A percentile compares a stretch with the other conserved stretches of the same genome.
These are phyloP conservation scores for Pissodes strobi DNA, from an alignment of 1,140 invertebrate species.

Conservation along the genomic window DNA sequence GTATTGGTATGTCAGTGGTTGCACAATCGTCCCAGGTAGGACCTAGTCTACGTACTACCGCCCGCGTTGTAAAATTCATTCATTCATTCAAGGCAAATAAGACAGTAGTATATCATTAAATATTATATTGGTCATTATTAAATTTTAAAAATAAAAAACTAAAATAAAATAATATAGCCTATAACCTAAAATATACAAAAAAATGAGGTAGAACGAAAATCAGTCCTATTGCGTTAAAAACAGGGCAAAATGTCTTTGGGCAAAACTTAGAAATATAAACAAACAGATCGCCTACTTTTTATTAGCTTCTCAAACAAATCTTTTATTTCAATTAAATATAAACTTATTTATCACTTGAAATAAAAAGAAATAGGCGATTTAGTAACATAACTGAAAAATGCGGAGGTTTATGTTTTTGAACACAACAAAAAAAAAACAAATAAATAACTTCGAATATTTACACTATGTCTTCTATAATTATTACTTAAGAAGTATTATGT, in stretches of 20 bases:
- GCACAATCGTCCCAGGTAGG: no score
- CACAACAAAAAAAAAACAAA: conserved; percentile 12
- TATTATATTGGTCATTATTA: no score
- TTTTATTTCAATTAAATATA: neutral
- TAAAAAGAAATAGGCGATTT: conserved; percentile 4
- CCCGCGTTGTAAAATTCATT: no score
- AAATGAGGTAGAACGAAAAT: conserved; percentile 55
- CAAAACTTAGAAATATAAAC: conserved; percentile 25
- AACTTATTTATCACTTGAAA: neutral
- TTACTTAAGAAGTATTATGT: neutral
- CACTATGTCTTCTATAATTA: neutral
- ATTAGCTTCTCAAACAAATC: neutral
- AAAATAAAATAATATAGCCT: no score
- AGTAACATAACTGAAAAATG: neutral
- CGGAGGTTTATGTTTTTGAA: conserved; percentile 2
- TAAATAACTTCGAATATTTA: conserved; percentile 12
- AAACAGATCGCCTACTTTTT: conserved; percentile 26
- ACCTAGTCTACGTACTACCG: no score
- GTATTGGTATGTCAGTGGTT: no score
- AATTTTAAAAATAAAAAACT: no score
- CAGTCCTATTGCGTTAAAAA: conserved; percentile 50
- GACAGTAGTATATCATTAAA: no score
- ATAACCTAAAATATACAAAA: conserved; percentile 25
- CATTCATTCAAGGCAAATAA: no score
- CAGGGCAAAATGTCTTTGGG: conserved; percentile 41